phyloP scores from a whole-genome alignment of 2,113 vertebrate species.

The Danionella cerebrum region DNA sequence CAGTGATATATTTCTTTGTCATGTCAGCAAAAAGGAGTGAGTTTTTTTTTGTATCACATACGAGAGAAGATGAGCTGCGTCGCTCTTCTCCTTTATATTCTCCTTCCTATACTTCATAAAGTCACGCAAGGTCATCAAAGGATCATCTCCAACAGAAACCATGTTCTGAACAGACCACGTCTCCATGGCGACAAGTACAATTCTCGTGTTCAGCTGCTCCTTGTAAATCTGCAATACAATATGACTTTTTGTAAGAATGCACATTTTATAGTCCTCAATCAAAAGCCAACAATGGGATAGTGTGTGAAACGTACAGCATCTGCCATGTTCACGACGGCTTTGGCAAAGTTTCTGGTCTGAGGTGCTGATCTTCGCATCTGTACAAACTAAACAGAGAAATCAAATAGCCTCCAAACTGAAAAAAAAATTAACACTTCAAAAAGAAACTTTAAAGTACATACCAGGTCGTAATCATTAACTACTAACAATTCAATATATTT shows the following conservation, averaged over 20 bases:
- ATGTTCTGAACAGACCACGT: conserved; percentile 87
- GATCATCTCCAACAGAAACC: conserved; percentile 77
- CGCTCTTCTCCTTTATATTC: conserved; percentile 76
- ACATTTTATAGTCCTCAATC: background rate
- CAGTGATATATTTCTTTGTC: too few relatives aligned
- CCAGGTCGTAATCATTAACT: conserved; percentile 89
- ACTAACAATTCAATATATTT: conserved; percentile 97
- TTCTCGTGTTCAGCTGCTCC: conserved; percentile 93
- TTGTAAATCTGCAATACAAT: conserved; percentile 79
- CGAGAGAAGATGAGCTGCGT: conserved; percentile 91
- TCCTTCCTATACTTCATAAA: conserved; percentile 89
- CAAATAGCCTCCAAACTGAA: background rate
- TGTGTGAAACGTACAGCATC: conserved; percentile 73
- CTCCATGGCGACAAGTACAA: conserved; percentile 94
- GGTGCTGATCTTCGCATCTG: conserved; percentile 76
- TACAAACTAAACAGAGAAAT: conserved; percentile 67
- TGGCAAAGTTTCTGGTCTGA: conserved; percentile 93
- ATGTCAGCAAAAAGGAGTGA: background rate
- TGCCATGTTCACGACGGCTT: conserved; percentile 93
- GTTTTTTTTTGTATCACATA: conserved; percentile 58
- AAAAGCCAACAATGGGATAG: background rate
- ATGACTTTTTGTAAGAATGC: background rate
- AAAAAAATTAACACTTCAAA: background rate
- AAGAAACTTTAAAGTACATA: conserved; percentile 43
- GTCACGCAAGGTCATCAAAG: conserved; percentile 80